A percentile compares a stretch with the other conserved stretches of the same genome.
Conservation (phyloP, 2,888 invertebrate species). For the Alloscopus bannaensis region DNA sequence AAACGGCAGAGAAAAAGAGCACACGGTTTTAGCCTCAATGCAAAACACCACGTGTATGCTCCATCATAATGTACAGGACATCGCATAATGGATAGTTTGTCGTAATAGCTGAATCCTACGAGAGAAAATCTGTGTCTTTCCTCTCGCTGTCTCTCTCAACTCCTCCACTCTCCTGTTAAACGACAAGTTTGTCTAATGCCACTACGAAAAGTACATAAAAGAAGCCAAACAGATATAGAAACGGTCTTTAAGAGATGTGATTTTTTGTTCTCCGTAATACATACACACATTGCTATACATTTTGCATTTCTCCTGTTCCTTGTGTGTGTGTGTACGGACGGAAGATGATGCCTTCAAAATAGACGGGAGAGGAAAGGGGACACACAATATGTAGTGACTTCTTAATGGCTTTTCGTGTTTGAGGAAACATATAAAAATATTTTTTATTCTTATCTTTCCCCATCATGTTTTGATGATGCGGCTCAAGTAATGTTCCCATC, state of each 20-base stretch:
- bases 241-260: conserved; percentile 20
- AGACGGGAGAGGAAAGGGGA: too few species aligned
- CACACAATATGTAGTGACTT: conserved; percentile 42
- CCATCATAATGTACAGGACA: conserved; percentile 11
- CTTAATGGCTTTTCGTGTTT: conserved; percentile 12
- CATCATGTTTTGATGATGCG: conserved; percentile 19
- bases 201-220: conserved; percentile 34
- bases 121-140: conserved; percentile 33
- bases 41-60: conserved; percentile 13
- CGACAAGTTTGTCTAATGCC: conserved; percentile 20
- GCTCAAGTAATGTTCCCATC: neutral
- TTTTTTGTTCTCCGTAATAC: conserved; percentile 3
- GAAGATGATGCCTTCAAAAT: too few species aligned
- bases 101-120: conserved; percentile 25
- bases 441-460: conserved; percentile 32
- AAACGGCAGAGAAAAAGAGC: conserved; percentile 4
- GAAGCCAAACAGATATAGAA: too few species aligned
- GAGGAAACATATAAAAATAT: conserved; percentile 26
- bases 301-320: conserved; percentile 3
- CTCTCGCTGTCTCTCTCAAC: neutral
- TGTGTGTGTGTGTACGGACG: neutral
- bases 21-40: conserved; percentile 17
- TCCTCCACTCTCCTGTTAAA: neutral
- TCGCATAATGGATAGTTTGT: conserved; percentile 33
- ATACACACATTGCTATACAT: too few species aligned